Evolutionary conservation across 23 tunicate species (phyloP), one percentile per base, ranked within the genome.

Genomic region (Ciona savignyi): DNA sequence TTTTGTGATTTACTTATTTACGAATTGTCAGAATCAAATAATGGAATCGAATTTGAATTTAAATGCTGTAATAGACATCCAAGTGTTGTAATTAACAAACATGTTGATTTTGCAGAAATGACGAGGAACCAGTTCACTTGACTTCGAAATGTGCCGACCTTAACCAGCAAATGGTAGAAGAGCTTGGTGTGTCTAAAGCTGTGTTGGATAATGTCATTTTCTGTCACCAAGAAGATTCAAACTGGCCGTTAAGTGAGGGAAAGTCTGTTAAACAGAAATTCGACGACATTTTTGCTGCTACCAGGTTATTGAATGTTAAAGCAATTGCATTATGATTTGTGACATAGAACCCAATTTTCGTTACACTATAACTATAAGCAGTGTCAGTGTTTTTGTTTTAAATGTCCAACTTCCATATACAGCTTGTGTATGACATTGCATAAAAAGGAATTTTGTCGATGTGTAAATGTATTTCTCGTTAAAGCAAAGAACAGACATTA

Each of bases 161-260:
- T 25, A 67, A 86, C 30, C 2, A 21, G 29, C 75, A 86, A 70
- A 80, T 86, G 93, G 77, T 68, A 4, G 19, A n/a, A 6, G 27
- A 74, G 33, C 80, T 86, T 11, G 81, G 93, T 23, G 93, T 86
- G 9, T 80, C 85, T 4, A 35, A 74, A 25, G 81, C 93, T 26
- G 85, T 86, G 6, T 62, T 86, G 67, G 76, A 86, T 1, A 49
- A 80, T 42, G 93, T 80, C 35, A 75, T 86, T 19, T 86, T 86
- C 34, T 86, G 93, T 61, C 93, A 86, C 49, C 93, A 86, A 60
- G 93, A 86, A 62, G 93, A 86, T 2, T 74, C 93, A 24, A 80
- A 60, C 33, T 86, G 93, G 93, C 93, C 93, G 33, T 30, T 86
- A 6, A 31, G 72, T 6, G 81, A 74, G 60, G 84, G 85, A 4